These are phyloP conservation scores for Mus musculus DNA, from an alignment of 2,113 vertebrate species.

Conservation along the genomic window DNA sequence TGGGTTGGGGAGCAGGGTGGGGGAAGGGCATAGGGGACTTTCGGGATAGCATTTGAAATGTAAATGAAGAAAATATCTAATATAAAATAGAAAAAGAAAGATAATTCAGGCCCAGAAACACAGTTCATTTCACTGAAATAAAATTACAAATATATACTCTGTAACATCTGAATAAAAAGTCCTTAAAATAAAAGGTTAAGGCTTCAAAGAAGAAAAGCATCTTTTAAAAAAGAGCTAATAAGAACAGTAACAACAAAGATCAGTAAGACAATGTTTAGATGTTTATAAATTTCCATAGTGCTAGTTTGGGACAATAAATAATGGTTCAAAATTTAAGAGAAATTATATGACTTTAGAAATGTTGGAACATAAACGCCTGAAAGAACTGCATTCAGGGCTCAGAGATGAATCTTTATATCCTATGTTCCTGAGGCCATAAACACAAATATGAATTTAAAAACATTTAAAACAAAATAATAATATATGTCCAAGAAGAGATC, in stretches of 20 bases:
- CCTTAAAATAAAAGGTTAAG: slow-evolving; percentile 50
- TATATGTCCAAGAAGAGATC: slow-evolving; percentile 19
- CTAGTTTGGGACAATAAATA: slow-evolving; percentile 28
- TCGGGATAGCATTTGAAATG: no score
- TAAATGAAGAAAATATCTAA: no score
- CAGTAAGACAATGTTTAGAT: slow-evolving; percentile 12
- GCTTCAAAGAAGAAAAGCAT: background rate
- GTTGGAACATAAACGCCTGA: slow-evolving; percentile 12
- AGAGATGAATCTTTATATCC: slow-evolving; percentile 2
- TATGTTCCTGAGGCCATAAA: slow-evolving; percentile 46
- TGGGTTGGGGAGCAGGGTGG: no score
- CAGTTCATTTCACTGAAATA: background rate
- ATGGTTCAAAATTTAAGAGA: slow-evolving; percentile 35
- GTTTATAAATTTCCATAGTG: background rate
- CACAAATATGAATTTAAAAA: slow-evolving; percentile 41
- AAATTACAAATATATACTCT: slow-evolving; percentile 50
- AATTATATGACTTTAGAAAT: slow-evolving; percentile 13
- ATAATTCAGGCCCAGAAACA: slow-evolving; percentile 18
- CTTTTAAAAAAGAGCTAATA: background rate
- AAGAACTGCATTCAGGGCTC: slow-evolving; percentile 14
- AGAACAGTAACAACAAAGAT: background rate
- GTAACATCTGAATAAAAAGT: slow-evolving; percentile 55
- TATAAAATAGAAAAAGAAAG: background rate
- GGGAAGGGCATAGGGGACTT: no score
- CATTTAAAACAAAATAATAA: slow-evolving; percentile 28